A percentile compares a stretch with the other conserved stretches of the same genome.
These are phyloP conservation scores for Drosophila persimilis DNA, from an alignment of 1,140 invertebrate genomes.

Conservation along the genomic window DNA sequence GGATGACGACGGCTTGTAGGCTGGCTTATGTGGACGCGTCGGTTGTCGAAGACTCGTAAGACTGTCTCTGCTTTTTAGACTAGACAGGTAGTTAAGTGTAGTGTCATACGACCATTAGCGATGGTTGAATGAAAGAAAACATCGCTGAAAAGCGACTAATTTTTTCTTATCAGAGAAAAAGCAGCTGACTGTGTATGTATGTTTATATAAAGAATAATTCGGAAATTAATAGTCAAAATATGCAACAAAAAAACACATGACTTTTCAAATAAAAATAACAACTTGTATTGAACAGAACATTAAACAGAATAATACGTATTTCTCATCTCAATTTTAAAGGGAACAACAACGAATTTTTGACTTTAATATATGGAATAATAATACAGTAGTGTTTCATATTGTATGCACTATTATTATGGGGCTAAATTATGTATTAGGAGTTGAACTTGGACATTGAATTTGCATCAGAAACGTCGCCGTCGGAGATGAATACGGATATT, in stretches of 20 bases:
- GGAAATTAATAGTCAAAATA: neutral
- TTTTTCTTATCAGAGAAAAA: too few species aligned
- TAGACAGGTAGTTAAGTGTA: too few species aligned
- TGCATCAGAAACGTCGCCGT: constrained; percentile 33
- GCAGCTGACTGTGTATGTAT: too few species aligned
- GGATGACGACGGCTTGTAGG: too few species aligned
- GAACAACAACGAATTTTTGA: constrained; percentile 70
- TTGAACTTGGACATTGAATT: constrained; percentile 74
- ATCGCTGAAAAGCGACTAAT: too few species aligned
- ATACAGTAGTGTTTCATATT: constrained; percentile 69
- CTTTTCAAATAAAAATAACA: constrained; percentile 47
- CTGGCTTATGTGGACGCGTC: too few species aligned
- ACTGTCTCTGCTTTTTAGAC: too few species aligned
- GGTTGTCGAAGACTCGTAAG: too few species aligned
- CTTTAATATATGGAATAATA: constrained; percentile 78
- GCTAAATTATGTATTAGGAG: constrained; percentile 70
- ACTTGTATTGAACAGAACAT: constrained; percentile 63
- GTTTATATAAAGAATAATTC: too few species aligned
- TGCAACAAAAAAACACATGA: constrained; percentile 23
- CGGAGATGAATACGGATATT: constrained; percentile 1
- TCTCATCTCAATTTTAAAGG: constrained; percentile 14
- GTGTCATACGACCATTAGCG: too few species aligned
- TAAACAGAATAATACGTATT: constrained; percentile 51
- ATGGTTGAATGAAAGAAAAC: too few species aligned
- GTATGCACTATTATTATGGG: constrained; percentile 72